Evolutionary conservation across 2,113 vertebrate genomes (phyloP).

Genomic region (Bubo scandiacus): DNA sequence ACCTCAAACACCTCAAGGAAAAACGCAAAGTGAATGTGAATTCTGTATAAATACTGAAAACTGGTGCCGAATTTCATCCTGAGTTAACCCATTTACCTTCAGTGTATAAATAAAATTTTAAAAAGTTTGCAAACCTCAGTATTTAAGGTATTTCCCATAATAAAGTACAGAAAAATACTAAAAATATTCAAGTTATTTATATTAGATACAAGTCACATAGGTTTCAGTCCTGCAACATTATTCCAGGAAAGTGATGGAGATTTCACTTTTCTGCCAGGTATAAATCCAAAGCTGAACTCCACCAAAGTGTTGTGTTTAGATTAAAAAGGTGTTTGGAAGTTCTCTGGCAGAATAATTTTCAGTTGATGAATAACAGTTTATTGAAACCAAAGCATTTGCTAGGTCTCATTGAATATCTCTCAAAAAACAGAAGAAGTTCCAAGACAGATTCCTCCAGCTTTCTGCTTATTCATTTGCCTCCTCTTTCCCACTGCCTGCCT

Average conservation of each 20-base stretch:
- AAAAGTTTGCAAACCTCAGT: constrained; percentile 36
- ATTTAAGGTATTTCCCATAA: constrained; percentile 60
- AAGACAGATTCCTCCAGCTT: background rate
- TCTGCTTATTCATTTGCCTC: background rate
- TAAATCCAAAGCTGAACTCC: background rate
- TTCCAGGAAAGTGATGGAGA: background rate
- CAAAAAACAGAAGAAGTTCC: background rate
- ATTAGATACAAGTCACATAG: background rate
- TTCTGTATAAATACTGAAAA: constrained; percentile 36
- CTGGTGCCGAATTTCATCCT: background rate
- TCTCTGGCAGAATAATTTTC: background rate
- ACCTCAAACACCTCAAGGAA: constrained; percentile 66
- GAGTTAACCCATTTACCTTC: constrained; percentile 14
- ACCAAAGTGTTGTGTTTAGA: background rate
- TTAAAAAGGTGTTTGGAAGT: background rate
- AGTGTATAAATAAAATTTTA: constrained; percentile 2
- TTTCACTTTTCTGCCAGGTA: background rate
- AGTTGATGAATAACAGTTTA: background rate
- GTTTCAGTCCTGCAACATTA: background rate
- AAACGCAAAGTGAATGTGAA: constrained; percentile 48
- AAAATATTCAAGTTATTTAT: background rate
- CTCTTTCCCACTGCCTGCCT: background rate
- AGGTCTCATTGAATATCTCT: background rate
- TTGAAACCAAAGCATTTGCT: background rate
- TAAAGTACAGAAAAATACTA: background rate